phyloP scores from a whole-genome alignment of 2,797 vertebrate genomes.

The Brachyalestes nurse region DNA sequence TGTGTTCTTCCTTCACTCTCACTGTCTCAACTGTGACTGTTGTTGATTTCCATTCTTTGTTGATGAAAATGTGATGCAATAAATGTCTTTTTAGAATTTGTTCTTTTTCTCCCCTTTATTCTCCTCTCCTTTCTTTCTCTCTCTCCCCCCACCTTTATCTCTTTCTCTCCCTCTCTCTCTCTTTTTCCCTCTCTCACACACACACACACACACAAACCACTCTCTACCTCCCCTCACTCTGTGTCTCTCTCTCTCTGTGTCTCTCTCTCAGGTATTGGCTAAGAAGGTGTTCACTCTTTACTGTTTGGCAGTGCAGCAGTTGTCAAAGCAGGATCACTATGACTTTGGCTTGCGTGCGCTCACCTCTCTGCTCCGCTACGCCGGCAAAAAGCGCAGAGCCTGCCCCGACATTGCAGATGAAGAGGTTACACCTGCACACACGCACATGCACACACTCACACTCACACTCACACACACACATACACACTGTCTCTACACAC shows the following conservation, averaged over 20 bases:
- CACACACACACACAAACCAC: no score
- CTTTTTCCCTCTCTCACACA: no score
- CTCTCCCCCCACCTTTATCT: no score
- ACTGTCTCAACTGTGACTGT: background rate
- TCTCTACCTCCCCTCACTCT: background rate
- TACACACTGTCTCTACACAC: conserved; percentile 17
- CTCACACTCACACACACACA: conserved; percentile 49
- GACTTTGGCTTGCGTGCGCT: conserved; percentile 91
- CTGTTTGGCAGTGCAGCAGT: conserved; percentile 86
- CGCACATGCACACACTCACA: conserved; percentile 32
- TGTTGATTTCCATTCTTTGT: conserved; percentile 40
- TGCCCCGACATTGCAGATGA: conserved; percentile 79
- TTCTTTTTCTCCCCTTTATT: no score
- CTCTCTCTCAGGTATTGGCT: conserved; percentile 78
- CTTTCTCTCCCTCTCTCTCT: no score
- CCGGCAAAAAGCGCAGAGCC: conserved; percentile 83
- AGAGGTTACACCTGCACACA: conserved; percentile 73
- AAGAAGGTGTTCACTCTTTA: conserved; percentile 91
- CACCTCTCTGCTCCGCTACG: conserved; percentile 87
- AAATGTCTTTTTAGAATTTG: conserved; percentile 7
- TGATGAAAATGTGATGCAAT: conserved; percentile 50
- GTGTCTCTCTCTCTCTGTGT: background rate
- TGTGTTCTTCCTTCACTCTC: conserved; percentile 49
- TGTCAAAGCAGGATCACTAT: conserved; percentile 92
- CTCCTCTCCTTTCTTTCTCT: no score